A percentile compares a stretch with the other conserved stretches of the same genome.
Evolutionary conservation across 1,140 invertebrate genomes (phyloP).

Genomic region (Leguminivora glycinivorella): DNA sequence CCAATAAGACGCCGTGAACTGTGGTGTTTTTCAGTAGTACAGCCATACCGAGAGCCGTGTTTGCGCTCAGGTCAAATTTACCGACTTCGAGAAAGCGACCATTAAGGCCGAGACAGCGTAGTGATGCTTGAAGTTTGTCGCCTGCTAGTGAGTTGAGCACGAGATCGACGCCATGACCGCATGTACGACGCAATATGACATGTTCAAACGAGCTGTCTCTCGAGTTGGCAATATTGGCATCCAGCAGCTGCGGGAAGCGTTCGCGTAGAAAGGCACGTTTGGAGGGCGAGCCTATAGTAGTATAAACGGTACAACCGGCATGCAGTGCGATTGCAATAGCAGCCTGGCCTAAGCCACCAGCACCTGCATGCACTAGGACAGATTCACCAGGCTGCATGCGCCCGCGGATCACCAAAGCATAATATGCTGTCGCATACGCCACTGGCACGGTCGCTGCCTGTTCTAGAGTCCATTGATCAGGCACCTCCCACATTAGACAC

Average conservation of each 20-base stretch:
- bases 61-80: slow-evolving; percentile 97
- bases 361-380: slow-evolving; percentile 96
- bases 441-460: slow-evolving; percentile 97
- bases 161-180: slow-evolving; percentile 94
- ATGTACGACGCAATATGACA: slow-evolving; percentile 87
- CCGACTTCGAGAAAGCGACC: slow-evolving; percentile 98
- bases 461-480: slow-evolving; percentile 92
- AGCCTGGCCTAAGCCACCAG: slow-evolving; percentile 97
- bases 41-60: slow-evolving; percentile 94
- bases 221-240: slow-evolving; percentile 94
- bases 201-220: slow-evolving; percentile 95
- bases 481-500: slow-evolving; percentile 94
- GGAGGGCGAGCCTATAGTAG: slow-evolving; percentile 91
- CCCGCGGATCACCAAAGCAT: slow-evolving; percentile 92
- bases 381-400: slow-evolving; percentile 89
- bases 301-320: slow-evolving; percentile 91
- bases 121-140: slow-evolving; percentile 94
- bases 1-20: slow-evolving; percentile 97
- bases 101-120: slow-evolving; percentile 92
- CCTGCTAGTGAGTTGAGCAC: too few relatives aligned
- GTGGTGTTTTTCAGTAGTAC: slow-evolving; percentile 97
- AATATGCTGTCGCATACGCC: slow-evolving; percentile 94
- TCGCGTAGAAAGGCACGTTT: slow-evolving; percentile 94
- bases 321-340: slow-evolving; percentile 95
- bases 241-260: slow-evolving; percentile 89